Conservation (phyloP, 2,113 vertebrate genomes). For the Notothenia rossii region DNA sequence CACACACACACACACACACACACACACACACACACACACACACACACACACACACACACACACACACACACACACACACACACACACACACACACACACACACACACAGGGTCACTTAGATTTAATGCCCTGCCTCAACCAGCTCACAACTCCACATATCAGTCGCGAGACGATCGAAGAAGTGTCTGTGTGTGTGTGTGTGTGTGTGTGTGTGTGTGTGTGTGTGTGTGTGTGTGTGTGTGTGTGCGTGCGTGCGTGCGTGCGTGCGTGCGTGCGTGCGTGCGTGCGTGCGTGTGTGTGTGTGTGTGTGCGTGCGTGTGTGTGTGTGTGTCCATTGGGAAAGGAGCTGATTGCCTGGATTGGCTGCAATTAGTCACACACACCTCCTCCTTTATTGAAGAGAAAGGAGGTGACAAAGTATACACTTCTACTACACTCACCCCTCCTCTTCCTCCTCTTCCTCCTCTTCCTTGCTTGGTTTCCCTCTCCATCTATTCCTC, state of each 20-base stretch:
- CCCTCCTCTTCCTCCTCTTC: neutral
- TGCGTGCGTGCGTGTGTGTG: conserved; percentile 12
- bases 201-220: too few species aligned
- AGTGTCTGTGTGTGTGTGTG: conserved; percentile 21
- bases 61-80: conserved; percentile 4
- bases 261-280: conserved; percentile 19
- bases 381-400: conserved; percentile 16
- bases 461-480: too few species aligned
- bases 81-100: neutral
- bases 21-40: too few species aligned
- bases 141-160: conserved; percentile 47
- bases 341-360: conserved; percentile 23
- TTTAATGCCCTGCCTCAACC: conserved; percentile 53
- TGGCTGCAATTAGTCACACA: conserved; percentile 48
- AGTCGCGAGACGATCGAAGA: conserved; percentile 47
- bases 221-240: too few species aligned
- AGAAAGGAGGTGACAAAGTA: conserved; percentile 18
- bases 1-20: too few species aligned
- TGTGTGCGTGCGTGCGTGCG: too few species aligned
- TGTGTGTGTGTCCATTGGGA: conserved; percentile 5
- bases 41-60: too few species aligned
- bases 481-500: too few species aligned
- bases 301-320: conserved; percentile 25
- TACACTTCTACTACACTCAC: neutral
- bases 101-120: conserved; percentile 43